Conservation (phyloP, 2,113 vertebrate genomes). For the Clarias gariepinus region DNA sequence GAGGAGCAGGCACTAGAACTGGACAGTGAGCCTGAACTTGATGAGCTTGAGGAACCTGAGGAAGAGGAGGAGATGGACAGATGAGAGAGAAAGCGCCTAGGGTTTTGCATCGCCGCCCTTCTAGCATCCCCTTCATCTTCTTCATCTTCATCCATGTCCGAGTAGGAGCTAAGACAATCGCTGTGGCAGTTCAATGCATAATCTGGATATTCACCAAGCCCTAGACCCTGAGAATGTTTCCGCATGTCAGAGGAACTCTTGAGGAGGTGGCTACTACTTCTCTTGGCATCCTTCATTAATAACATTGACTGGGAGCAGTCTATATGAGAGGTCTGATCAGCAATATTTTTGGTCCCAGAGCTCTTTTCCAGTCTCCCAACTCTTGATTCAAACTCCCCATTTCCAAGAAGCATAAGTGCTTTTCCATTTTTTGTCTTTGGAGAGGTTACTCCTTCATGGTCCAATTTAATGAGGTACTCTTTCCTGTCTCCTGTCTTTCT, state of each 20-base stretch:
- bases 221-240: slow-evolving; percentile 71
- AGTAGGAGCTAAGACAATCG: slow-evolving; percentile 93
- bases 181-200: slow-evolving; percentile 85
- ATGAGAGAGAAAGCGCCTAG: slow-evolving; percentile 84
- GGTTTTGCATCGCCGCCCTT: slow-evolving; percentile 56
- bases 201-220: slow-evolving; percentile 71
- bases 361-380: slow-evolving; percentile 69
- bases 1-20: slow-evolving; percentile 95
- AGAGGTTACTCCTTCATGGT: slow-evolving; percentile 95
- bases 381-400: slow-evolving; percentile 45
- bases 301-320: slow-evolving; percentile 77
- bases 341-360: slow-evolving; percentile 71
- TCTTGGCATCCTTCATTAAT: slow-evolving; percentile 79
- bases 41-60: slow-evolving; percentile 89
- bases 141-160: slow-evolving; percentile 88
- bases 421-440: slow-evolving; percentile 95
- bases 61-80: slow-evolving; percentile 89
- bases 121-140: slow-evolving; percentile 73
- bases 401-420: slow-evolving; percentile 79
- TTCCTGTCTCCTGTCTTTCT: slow-evolving; percentile 76
- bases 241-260: slow-evolving; percentile 75
- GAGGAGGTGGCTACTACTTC: slow-evolving; percentile 66
- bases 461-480: slow-evolving; percentile 92
- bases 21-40: slow-evolving; percentile 88
- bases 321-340: slow-evolving; percentile 62